Evolutionary conservation across 2,113 vertebrate genomes (phyloP).

Genomic region (Phrynosoma blainvillii): DNA sequence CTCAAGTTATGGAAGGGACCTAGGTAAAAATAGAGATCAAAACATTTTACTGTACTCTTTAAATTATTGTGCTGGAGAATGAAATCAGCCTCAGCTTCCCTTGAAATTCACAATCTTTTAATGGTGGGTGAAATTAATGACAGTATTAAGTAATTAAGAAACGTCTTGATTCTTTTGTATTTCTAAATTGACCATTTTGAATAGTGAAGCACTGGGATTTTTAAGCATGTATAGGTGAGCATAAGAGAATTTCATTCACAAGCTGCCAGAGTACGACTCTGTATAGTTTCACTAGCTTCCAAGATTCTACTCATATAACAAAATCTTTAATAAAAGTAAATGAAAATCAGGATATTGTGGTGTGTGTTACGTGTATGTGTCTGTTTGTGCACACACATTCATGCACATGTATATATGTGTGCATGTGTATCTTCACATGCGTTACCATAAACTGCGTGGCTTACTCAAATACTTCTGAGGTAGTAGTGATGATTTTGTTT

Average conservation of each 20-base stretch:
- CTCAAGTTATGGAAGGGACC: neutral
- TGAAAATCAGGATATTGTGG: neutral
- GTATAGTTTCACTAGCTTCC: neutral
- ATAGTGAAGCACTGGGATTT: neutral
- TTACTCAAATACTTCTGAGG: neutral
- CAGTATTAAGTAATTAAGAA: neutral
- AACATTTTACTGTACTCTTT: neutral
- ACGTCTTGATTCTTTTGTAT: neutral
- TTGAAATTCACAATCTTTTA: conserved; percentile 3
- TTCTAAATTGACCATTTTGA: neutral
- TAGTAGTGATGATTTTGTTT: neutral
- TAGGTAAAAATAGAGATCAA: neutral
- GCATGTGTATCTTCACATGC: too few species aligned
- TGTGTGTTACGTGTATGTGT: neutral
- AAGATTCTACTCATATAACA: neutral
- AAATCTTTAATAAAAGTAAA: neutral
- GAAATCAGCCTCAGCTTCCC: neutral
- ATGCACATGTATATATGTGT: neutral
- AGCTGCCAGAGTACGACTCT: neutral
- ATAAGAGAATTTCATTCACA: conserved; percentile 1
- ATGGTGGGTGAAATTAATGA: neutral
- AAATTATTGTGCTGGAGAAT: neutral
- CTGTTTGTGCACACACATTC: neutral
- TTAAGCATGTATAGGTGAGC: neutral
- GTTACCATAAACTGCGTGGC: too few species aligned